Conservation (phyloP, 2,888 invertebrate genomes). For the Pandemis heparana region DNA sequence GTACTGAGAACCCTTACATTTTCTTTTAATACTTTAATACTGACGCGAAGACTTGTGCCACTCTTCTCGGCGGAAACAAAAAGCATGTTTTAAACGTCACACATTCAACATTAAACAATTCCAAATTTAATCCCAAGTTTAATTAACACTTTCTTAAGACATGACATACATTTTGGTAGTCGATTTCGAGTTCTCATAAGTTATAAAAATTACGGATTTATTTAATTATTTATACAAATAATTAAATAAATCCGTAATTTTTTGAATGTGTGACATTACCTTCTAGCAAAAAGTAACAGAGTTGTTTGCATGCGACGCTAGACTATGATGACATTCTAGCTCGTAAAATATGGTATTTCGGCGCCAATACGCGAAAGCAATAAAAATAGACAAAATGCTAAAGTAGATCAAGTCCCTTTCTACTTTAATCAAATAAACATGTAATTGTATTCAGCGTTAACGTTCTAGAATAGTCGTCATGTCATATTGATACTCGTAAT, state of each 20-base stretch:
- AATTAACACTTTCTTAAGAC: not conserved
- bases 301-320: not conserved
- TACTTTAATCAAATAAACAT: conserved; percentile 11
- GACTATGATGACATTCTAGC: conserved; percentile 1
- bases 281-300: not conserved
- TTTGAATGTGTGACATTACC: not conserved
- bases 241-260: not conserved
- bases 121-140: not conserved
- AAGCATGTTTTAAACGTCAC: not conserved
- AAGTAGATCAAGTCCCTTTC: conserved; percentile 13
- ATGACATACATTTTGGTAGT: not conserved
- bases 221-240: too few relatives aligned
- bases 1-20: not conserved
- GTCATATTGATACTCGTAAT: conserved; percentile 40
- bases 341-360: conserved; percentile 8
- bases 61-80: conserved; percentile 8
- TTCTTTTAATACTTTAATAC: not conserved
- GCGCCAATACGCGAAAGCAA: conserved; percentile 14
- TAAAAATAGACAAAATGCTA: conserved; percentile 15
- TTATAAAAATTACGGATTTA: too few relatives aligned
- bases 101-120: not conserved
- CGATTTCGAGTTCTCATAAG: not conserved
- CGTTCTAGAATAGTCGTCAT: conserved; percentile 39
- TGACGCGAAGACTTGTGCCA: not conserved
- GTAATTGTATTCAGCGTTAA: conserved; percentile 18